A percentile compares a stretch with the other conserved stretches of the same genome.
Evolutionary conservation across 2,888 invertebrate genomes (phyloP).

Genomic region (Megamerina dolium): DNA sequence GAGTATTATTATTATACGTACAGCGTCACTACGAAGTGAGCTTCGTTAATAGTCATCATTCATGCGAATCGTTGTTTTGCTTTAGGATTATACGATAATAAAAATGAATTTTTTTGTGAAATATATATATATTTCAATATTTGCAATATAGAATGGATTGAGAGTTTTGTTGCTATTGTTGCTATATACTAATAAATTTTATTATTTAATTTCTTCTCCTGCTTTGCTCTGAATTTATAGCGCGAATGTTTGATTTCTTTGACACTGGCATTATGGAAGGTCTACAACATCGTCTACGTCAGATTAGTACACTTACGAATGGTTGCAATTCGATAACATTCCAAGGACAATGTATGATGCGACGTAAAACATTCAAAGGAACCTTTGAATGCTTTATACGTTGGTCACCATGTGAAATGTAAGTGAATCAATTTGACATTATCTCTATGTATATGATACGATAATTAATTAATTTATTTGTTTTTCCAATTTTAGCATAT

Average conservation of each 20-base stretch:
- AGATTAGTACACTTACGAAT: slow-evolving; percentile 59
- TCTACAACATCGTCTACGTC: slow-evolving; percentile 72
- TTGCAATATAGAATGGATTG: too few relatives aligned
- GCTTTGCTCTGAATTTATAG: slow-evolving; percentile 60
- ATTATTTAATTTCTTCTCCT: too few relatives aligned
- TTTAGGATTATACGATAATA: too few relatives aligned
- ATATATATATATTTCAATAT: too few relatives aligned
- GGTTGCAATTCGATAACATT: slow-evolving; percentile 65
- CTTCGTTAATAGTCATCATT: too few relatives aligned
- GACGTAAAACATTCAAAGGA: slow-evolving; percentile 60
- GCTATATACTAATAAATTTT: too few relatives aligned
- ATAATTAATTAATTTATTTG: not conserved
- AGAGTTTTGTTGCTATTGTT: too few relatives aligned
- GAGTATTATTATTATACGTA: too few relatives aligned
- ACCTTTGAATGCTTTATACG: slow-evolving; percentile 67
- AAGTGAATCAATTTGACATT: slow-evolving; percentile 50
- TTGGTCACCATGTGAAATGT: slow-evolving; percentile 84
- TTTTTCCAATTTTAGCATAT: slow-evolving; percentile 57
- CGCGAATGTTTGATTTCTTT: slow-evolving; percentile 90
- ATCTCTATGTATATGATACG: not conserved
- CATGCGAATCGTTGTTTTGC: too few relatives aligned
- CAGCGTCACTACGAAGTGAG: too few relatives aligned
- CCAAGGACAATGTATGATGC: slow-evolving; percentile 63
- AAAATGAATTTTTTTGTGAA: too few relatives aligned
- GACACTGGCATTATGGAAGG: slow-evolving; percentile 91